Base-by-base conservation (phyloP, 2,888 invertebrate species). In the Lagria hirta region DNA sequence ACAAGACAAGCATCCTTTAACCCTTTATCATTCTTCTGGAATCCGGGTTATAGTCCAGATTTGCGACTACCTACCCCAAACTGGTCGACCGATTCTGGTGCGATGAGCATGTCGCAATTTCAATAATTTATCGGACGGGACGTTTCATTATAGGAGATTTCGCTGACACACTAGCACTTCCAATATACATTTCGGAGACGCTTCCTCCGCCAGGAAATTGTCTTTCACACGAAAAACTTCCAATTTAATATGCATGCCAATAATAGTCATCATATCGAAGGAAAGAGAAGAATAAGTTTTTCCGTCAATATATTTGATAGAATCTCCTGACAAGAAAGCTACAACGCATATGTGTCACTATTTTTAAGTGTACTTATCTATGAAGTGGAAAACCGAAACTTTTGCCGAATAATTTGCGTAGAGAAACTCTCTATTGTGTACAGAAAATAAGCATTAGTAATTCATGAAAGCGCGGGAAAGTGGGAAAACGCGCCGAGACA, bases 381-480 rank as follows among this genome's bases (percentile, higher is more conserved):
- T n/a, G n/a, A n/a, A n/a, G n/a, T n/a, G n/a, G n/a, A n/a, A n/a
- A n/a, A n/a, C n/a, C n/a, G n/a, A n/a, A n/a, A n/a, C n/a, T n/a
- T n/a, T n/a, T n/a, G n/a, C n/a, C n/a, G n/a, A n/a, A n/a, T n/a
- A n/a, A n/a, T n/a, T n/a, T n/a, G n/a, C n/a, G n/a, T n/a, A n/a
- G n/a, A n/a, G n/a, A n/a, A n/a, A n/a, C n/a, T n/a, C n/a, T n/a
- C n/a, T n/a, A 51, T 51, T 52, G 52, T 51, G 54, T 55, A 51
- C 52, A 49, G 58, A 61, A 60, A 61, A 59, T 61, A 58, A 53
- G 55, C 58, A 62, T 62, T 59, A 61, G 57, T 58, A 61, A 62
- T 62, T 62, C 62, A 62, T 61, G 62, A 54, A 58, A 55, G 51
- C 54, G 50, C 54, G n/a, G n/a, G n/a, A n/a, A n/a, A 48, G 40